Percentiles rank a stretch among this genome's conserved stretches.
Conservation (phyloP, 2,888 invertebrate genomes). For the Rotaria socialis region DNA sequence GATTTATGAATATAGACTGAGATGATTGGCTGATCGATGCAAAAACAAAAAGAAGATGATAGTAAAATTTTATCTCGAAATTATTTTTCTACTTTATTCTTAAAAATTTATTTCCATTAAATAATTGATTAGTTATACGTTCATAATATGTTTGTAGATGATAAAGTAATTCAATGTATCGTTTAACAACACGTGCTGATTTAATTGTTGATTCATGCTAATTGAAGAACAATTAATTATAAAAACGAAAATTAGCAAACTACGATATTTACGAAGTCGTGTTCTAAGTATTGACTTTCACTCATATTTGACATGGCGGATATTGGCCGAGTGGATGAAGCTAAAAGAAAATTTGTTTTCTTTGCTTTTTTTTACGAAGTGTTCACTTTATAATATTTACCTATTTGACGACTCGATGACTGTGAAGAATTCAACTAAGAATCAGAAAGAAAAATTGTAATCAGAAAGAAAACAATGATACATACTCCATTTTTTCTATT, state of each 20-base stretch:
- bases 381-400: not conserved
- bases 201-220: not conserved
- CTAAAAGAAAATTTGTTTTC: not conserved
- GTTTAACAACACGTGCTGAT: slow-evolving; percentile 4
- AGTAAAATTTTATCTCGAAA: not conserved
- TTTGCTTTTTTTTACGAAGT: not conserved
- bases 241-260: not conserved
- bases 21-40: not conserved
- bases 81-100: not conserved
- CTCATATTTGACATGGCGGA: not conserved
- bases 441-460: not conserved
- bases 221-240: not conserved
- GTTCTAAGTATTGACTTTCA: not conserved
- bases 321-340: not conserved
- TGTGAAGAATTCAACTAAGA: not conserved
- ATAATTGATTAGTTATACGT: slow-evolving; percentile 7
- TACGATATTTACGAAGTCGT: not conserved
- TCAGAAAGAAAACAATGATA: too few species aligned
- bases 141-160: slow-evolving; percentile 35
- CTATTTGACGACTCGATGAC: not conserved
- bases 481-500: not conserved
- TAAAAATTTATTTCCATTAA: not conserved
- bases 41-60: not conserved
- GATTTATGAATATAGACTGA: not conserved
- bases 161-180: slow-evolving; percentile 31